Conservation (phyloP, 2,888 invertebrate species). For the Terebella lapidaria region DNA sequence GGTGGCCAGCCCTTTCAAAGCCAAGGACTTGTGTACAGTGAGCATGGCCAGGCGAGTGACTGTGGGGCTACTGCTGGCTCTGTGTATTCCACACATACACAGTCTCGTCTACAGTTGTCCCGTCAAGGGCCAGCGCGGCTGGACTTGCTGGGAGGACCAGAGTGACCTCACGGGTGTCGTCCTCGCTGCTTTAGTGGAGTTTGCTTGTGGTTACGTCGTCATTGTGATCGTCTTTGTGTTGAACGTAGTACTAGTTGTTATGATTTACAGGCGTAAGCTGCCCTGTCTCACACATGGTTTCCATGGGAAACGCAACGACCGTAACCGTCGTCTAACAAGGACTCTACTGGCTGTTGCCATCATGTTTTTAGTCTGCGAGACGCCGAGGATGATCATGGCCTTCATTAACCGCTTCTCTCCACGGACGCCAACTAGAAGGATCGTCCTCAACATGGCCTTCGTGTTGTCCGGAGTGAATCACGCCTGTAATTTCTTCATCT, state of each 20-base stretch:
- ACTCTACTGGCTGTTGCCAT: conserved; percentile 18
- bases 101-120: conserved; percentile 13
- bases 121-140: conserved; percentile 3
- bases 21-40: conserved; percentile 16
- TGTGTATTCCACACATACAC: conserved; percentile 13
- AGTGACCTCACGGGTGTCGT: not conserved
- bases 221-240: conserved; percentile 17
- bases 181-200: conserved; percentile 10
- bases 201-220: conserved; percentile 15
- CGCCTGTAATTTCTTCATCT: conserved; percentile 22
- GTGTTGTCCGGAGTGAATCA: conserved; percentile 22
- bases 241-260: conserved; percentile 13
- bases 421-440: conserved; percentile 10
- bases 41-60: conserved; percentile 10
- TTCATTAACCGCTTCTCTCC: conserved; percentile 7
- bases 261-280: conserved; percentile 8
- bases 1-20: conserved; percentile 18
- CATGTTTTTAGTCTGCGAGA: conserved; percentile 22
- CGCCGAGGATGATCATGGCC: conserved; percentile 17
- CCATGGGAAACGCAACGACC: not conserved
- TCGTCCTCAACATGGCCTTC: conserved; percentile 17
- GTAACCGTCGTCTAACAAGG: conserved; percentile 12
- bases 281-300: not conserved
- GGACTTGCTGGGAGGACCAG: conserved; percentile 18
- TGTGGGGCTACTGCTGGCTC: not conserved